phyloP scores from a whole-genome alignment of 1,140 invertebrate genomes.

The Pseudomyrmex concolor region DNA sequence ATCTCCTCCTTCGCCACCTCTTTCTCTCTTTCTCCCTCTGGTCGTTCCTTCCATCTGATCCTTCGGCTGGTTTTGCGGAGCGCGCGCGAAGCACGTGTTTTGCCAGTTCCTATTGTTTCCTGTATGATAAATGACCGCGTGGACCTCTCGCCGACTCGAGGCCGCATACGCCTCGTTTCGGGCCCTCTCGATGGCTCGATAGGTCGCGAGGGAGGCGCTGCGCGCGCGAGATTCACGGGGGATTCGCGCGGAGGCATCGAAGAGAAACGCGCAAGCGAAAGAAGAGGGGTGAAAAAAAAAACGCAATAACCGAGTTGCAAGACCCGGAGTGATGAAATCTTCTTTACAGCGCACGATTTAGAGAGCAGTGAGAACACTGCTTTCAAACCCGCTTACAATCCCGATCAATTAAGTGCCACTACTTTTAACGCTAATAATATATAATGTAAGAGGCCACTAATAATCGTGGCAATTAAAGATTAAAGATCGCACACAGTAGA shows the following conservation, averaged over 20 bases:
- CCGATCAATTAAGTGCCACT: neutral
- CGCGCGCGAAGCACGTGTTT: slow-evolving; percentile 85
- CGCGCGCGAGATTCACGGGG: slow-evolving; percentile 11
- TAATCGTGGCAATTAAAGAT: neutral
- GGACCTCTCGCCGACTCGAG: slow-evolving; percentile 65
- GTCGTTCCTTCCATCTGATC: neutral
- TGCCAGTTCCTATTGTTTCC: slow-evolving; percentile 85
- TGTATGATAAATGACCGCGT: slow-evolving; percentile 83
- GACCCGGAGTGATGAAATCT: neutral
- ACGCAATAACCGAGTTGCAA: too few relatives aligned
- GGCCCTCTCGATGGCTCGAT: slow-evolving; percentile 46
- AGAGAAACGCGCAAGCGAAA: neutral
- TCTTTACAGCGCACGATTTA: neutral
- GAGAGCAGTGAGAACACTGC: neutral
- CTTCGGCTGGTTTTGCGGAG: slow-evolving; percentile 70
- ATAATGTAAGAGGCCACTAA: neutral
- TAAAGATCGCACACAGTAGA: neutral
- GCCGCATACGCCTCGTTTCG: slow-evolving; percentile 62
- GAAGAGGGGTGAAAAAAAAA: neutral
- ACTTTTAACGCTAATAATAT: neutral
- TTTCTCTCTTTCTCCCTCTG: neutral
- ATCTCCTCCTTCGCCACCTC: slow-evolving; percentile 43
- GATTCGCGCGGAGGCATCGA: slow-evolving; percentile 25
- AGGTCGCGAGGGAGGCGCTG: slow-evolving; percentile 50
- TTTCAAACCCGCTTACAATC: neutral